Percentiles rank a stretch among this genome's conserved stretches.
These are phyloP conservation scores for Frankliniella fusca DNA, from an alignment of 2,888 invertebrate genomes.

Conservation along the genomic window DNA sequence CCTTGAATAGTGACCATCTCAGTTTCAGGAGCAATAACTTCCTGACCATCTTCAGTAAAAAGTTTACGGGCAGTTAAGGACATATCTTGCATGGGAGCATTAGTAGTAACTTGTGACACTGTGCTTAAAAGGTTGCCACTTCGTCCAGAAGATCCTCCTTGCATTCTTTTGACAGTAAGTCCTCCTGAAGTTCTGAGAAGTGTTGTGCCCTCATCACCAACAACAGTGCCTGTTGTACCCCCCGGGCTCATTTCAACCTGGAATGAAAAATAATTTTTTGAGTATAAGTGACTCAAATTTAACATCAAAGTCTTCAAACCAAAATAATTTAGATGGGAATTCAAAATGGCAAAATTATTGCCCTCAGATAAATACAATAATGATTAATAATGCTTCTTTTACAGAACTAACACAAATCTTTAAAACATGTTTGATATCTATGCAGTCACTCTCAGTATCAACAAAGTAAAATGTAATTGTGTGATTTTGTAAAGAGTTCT, in stretches of 20 bases:
- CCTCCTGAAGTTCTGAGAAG: background rate
- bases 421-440: no score
- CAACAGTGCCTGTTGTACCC: conserved; percentile 59
- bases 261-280: background rate
- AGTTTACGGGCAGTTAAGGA: conserved; percentile 30
- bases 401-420: no score
- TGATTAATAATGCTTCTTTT: no score
- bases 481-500: background rate
- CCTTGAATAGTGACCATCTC: conserved; percentile 10
- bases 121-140: background rate
- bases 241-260: conserved; percentile 58
- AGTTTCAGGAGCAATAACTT: background rate
- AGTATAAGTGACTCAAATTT: no score
- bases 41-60: conserved; percentile 28
- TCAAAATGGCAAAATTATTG: no score
- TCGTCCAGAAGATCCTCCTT: background rate
- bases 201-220: conserved; percentile 19
- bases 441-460: no score
- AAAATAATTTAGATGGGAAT: no score
- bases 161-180: background rate
- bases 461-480: background rate
- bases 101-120: background rate
- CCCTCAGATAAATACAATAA: no score
- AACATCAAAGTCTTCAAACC: no score
- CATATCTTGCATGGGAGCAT: background rate